Conservation (phyloP, 1,140 invertebrate genomes). For the Teleogryllus occipitalis region DNA sequence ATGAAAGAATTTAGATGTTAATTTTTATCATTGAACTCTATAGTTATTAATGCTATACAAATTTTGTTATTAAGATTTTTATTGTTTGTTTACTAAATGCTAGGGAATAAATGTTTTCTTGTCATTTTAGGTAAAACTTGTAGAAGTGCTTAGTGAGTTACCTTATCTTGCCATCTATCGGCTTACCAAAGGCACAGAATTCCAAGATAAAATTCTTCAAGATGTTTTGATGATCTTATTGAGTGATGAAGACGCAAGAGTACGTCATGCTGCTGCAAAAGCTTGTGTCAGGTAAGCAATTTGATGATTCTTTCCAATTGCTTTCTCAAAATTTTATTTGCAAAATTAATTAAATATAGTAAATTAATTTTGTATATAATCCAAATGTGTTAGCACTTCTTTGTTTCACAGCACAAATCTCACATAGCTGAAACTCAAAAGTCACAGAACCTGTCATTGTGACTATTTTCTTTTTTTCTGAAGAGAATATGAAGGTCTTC, state of each 20-base stretch:
- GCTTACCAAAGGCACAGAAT: slow-evolving; percentile 37
- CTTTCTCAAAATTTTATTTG: slow-evolving; percentile 22
- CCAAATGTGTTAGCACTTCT: too few species aligned
- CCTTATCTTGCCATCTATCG: slow-evolving; percentile 46
- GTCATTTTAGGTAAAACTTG: slow-evolving; percentile 42
- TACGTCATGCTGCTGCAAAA: slow-evolving; percentile 58
- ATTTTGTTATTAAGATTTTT: slow-evolving; percentile 9
- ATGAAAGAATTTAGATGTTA: neutral
- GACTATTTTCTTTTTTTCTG: too few species aligned
- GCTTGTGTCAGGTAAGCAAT: slow-evolving; percentile 55
- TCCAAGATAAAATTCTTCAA: slow-evolving; percentile 53
- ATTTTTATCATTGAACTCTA: neutral
- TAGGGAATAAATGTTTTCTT: neutral
- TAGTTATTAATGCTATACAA: neutral
- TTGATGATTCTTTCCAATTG: neutral
- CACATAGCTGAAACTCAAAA: too few species aligned
- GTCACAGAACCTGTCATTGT: too few species aligned
- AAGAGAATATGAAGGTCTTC: too few species aligned
- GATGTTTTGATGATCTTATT: slow-evolving; percentile 54
- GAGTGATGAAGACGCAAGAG: slow-evolving; percentile 67
- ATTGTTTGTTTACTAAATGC: neutral
- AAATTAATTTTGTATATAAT: too few species aligned
- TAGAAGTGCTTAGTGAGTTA: slow-evolving; percentile 51
- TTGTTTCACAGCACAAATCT: too few species aligned
- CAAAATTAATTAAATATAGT: slow-evolving; percentile 18